Conservation (phyloP, 2,797 vertebrate species). For the Hirundo rustica region DNA sequence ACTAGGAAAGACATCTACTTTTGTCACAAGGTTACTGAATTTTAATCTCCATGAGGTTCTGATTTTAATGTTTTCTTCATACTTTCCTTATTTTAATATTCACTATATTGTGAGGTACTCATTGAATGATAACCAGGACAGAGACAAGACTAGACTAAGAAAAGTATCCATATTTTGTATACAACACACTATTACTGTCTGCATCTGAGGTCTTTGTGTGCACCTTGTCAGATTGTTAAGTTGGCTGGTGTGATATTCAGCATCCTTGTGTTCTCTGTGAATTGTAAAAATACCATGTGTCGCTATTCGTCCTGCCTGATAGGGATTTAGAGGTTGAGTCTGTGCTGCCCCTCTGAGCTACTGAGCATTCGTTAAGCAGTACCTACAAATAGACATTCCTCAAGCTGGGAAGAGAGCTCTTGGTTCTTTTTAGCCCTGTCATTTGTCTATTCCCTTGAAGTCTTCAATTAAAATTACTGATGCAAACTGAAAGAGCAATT, state of each 20-base stretch:
- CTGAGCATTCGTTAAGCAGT: background rate
- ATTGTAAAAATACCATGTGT: background rate
- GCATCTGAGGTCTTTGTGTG: background rate
- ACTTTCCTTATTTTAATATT: background rate
- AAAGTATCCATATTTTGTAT: background rate
- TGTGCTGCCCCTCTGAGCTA: background rate
- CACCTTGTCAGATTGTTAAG: background rate
- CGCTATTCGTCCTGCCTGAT: background rate
- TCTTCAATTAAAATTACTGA: background rate
- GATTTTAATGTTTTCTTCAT: background rate
- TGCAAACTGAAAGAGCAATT: background rate
- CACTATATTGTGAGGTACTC: background rate
- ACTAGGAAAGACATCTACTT: background rate
- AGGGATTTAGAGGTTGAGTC: background rate
- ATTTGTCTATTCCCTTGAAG: conserved; percentile 9
- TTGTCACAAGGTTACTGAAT: background rate
- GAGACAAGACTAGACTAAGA: background rate
- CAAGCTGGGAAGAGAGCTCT: background rate
- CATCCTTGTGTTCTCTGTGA: background rate
- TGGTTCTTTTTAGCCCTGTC: background rate
- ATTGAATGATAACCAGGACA: background rate
- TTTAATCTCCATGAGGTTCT: background rate
- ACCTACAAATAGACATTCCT: background rate
- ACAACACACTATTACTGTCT: background rate
- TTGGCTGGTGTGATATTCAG: background rate